These are phyloP conservation scores for Saccostrea glomerata DNA, from an alignment of 1,140 invertebrate genomes.

Conservation along the genomic window DNA sequence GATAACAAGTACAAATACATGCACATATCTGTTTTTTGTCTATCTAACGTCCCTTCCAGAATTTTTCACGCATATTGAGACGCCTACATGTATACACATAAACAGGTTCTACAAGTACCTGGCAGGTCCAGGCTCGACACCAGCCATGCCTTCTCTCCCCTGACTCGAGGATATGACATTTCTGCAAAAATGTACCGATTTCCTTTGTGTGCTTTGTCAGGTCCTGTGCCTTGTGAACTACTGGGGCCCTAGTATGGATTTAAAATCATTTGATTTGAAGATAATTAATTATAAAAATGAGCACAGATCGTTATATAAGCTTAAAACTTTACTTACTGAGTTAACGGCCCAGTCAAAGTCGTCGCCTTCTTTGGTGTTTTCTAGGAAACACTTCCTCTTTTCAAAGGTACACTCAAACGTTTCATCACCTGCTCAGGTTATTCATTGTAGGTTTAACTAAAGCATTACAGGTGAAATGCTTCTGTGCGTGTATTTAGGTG, in stretches of 20 bases:
- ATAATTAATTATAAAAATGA: too few species aligned
- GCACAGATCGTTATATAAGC: too few species aligned
- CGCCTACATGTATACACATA: too few species aligned
- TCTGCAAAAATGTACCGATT: conserved; percentile 49
- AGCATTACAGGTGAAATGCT: too few species aligned
- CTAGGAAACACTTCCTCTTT: background rate
- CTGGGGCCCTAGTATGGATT: background rate
- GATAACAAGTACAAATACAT: too few species aligned
- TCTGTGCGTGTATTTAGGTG: too few species aligned
- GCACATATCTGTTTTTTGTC: background rate
- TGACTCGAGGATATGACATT: conserved; percentile 37
- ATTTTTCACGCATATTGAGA: too few species aligned
- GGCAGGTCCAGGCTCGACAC: conserved; percentile 7
- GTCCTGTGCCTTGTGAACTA: conserved; percentile 41
- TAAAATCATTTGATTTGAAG: background rate
- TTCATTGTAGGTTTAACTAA: too few species aligned
- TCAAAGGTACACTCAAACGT: conserved; percentile 30
- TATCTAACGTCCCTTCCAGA: background rate
- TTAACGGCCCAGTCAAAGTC: conserved; percentile 28
- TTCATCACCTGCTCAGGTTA: background rate
- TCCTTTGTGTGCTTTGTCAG: conserved; percentile 33
- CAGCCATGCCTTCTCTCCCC: conserved; percentile 44
- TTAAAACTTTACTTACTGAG: background rate
- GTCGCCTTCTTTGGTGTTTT: conserved; percentile 29
- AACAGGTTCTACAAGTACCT: conserved; percentile 6